A percentile compares a stretch with the other conserved stretches of the same genome.
Conservation (phyloP, 2,113 vertebrate genomes). For the Macrotis lagotis region DNA sequence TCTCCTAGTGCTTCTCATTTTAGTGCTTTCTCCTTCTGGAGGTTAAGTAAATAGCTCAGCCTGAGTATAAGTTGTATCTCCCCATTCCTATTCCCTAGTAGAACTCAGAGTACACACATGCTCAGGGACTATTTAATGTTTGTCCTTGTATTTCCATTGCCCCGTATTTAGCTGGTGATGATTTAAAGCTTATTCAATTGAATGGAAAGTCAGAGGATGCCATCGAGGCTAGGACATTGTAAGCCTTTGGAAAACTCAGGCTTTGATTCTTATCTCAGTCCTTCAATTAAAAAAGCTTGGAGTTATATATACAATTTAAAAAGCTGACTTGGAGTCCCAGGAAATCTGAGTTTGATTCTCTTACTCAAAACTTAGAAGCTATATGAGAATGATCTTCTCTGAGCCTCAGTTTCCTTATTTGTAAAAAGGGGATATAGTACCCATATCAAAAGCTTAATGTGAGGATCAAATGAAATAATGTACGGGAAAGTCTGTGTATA, state of each 20-base stretch:
- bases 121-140: neutral
- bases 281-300: neutral
- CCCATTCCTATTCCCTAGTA: neutral
- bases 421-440: conserved; percentile 29
- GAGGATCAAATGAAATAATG: neutral
- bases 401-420: conserved; percentile 15
- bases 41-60: neutral
- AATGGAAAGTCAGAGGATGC: neutral
- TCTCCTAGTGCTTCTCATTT: too few species aligned
- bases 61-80: neutral
- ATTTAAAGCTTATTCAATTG: neutral
- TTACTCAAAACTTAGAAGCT: neutral
- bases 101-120: neutral
- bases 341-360: neutral
- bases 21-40: too few species aligned
- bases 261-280: neutral
- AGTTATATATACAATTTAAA: too few species aligned
- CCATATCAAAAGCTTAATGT: neutral
- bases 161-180: neutral
- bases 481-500: neutral
- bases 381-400: neutral
- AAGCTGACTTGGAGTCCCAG: neutral
- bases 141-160: neutral
- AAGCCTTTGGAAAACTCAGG: neutral
- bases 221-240: neutral